A percentile compares a stretch with the other conserved stretches of the same genome.
Conservation (phyloP, 1,140 invertebrate species). For the Acromyrmex charruanus region DNA sequence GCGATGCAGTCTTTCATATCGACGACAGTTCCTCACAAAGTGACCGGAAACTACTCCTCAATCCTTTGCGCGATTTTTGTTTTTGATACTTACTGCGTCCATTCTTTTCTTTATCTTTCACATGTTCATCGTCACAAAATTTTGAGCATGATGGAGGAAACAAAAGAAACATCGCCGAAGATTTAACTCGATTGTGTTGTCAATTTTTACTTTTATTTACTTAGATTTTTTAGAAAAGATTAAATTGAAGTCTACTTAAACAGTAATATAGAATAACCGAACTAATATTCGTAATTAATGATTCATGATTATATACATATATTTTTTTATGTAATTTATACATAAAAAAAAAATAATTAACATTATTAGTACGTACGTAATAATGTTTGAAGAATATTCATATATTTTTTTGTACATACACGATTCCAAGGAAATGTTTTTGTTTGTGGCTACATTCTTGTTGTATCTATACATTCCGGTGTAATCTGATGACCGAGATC, state of each 20-base stretch:
- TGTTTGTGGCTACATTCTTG: slow-evolving; percentile 2
- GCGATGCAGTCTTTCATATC: slow-evolving; percentile 69
- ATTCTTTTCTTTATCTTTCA: slow-evolving; percentile 14
- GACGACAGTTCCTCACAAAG: slow-evolving; percentile 70
- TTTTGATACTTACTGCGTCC: not conserved
- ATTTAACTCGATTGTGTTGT: too few relatives aligned
- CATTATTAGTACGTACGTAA: not conserved
- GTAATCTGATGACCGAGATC: slow-evolving; percentile 58
- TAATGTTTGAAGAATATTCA: not conserved
- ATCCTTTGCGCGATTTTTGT: slow-evolving; percentile 23
- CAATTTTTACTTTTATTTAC: not conserved
- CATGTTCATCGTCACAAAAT: slow-evolving; percentile 30
- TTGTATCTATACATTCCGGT: slow-evolving; percentile 1
- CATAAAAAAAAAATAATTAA: not conserved
- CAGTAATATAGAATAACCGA: not conserved
- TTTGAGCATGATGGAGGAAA: not conserved
- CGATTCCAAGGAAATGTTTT: slow-evolving; percentile 33
- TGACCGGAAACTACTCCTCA: slow-evolving; percentile 60
- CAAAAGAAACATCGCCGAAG: not conserved
- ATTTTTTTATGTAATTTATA: not conserved
- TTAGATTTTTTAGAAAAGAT: not conserved
- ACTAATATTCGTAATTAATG: slow-evolving; percentile 12
- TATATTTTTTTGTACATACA: not conserved
- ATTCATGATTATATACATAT: not conserved
- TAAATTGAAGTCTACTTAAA: not conserved